Conservation (phyloP, 2,888 invertebrate genomes). For the Mongoloraphidia duomilia region DNA sequence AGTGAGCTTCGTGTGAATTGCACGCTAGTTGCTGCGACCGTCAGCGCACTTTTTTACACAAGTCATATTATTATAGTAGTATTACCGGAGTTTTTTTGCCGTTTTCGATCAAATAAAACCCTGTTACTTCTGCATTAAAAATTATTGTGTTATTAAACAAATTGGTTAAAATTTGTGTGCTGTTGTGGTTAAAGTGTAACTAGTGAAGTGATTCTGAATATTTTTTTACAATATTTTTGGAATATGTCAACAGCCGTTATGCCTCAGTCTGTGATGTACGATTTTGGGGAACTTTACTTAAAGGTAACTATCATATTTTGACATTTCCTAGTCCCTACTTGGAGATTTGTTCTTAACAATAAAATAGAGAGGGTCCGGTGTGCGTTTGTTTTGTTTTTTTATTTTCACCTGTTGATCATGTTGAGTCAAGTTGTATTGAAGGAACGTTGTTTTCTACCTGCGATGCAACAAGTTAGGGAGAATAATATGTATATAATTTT, state of each 20-base stretch:
- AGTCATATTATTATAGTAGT: constrained; percentile 5
- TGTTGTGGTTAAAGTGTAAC: constrained; percentile 5
- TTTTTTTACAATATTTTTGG: constrained; percentile 6
- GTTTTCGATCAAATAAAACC: constrained; percentile 7
- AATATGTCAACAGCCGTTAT: constrained; percentile 67
- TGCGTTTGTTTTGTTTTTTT: too few species aligned
- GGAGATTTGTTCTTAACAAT: too few species aligned
- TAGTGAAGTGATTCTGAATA: constrained; percentile 7
- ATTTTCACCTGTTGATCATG: too few species aligned
- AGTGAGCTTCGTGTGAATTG: constrained; percentile 42
- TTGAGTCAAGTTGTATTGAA: too few species aligned
- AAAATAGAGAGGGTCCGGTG: too few species aligned
- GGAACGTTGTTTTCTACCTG: too few species aligned
- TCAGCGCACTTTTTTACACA: constrained; percentile 32
- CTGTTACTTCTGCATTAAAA: neutral
- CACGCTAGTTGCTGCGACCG: constrained; percentile 40
- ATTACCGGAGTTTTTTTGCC: constrained; percentile 2
- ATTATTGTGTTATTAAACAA: neutral
- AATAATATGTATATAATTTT: too few species aligned
- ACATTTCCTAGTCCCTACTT: too few species aligned
- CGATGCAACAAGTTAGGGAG: too few species aligned
- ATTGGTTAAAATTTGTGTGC: neutral
- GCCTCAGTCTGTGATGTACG: constrained; percentile 60
- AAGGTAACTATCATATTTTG: constrained; percentile 38
- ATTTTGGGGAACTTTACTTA: constrained; percentile 58